Conservation (phyloP, 2,797 vertebrate genomes). For the Psittacula derbiana region DNA sequence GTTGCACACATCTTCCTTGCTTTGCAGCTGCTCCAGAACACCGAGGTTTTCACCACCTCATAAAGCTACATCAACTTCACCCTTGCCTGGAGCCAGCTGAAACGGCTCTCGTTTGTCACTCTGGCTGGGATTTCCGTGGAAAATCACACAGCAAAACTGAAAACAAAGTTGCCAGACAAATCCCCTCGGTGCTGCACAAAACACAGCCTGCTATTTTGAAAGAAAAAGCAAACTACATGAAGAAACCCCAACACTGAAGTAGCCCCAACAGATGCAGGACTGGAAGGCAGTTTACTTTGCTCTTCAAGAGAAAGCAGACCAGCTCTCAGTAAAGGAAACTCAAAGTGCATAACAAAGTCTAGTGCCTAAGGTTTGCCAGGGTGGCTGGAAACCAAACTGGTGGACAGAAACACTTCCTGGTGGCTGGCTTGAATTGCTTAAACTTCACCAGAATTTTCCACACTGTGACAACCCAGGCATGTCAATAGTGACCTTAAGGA, state of each 20-base stretch:
- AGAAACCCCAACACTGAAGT: neutral
- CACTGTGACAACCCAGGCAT: neutral
- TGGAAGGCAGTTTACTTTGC: neutral
- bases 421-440: neutral
- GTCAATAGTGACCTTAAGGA: neutral
- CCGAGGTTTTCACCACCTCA: neutral
- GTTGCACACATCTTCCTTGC: neutral
- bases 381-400: neutral
- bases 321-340: neutral
- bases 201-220: neutral
- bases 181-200: neutral
- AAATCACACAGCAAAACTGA: neutral
- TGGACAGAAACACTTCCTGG: neutral
- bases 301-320: neutral
- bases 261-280: neutral
- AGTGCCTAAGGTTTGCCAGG: neutral
- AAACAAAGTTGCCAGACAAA: neutral
- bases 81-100: neutral
- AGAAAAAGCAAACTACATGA: neutral
- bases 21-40: neutral
- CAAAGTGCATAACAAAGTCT: no score
- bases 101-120: neutral
- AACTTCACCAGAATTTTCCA: neutral
- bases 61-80: fast-evolving
- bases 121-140: neutral